Conservation (phyloP, 2,888 invertebrate species). For the Mimachlamys varia region DNA sequence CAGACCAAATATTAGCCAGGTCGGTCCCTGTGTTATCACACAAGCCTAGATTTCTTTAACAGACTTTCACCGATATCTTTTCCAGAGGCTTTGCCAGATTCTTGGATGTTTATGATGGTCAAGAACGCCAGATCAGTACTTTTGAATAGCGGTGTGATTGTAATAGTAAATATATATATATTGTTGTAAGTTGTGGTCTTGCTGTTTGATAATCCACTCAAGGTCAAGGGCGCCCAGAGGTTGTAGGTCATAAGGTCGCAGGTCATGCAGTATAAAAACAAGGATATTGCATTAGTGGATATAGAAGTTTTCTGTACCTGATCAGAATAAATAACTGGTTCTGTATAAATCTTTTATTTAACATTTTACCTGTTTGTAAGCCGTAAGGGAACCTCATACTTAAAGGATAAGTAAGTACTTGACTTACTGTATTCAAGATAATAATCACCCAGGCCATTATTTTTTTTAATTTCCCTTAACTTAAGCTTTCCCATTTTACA, state of each 20-base stretch:
- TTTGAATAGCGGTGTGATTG: neutral
- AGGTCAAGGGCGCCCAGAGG: neutral
- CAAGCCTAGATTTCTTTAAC: neutral
- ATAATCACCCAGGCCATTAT: no score
- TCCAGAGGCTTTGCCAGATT: neutral
- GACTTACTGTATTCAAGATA: neutral
- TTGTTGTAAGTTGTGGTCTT: constrained; percentile 7
- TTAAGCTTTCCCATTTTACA: no score
- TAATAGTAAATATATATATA: neutral
- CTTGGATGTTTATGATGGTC: neutral
- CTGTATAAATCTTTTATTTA: neutral
- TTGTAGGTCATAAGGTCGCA: no score
- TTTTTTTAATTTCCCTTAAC: no score
- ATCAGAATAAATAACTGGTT: neutral
- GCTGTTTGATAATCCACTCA: neutral
- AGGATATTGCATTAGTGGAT: no score
- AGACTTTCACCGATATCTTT: neutral
- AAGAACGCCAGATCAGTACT: neutral
- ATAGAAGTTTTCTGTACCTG: neutral
- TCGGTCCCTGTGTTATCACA: neutral
- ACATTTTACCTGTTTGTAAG: neutral
- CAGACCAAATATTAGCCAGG: constrained; percentile 16
- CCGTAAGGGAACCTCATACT: neutral
- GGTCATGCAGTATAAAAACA: neutral
- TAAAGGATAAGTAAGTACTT: neutral